Conservation (phyloP, 2,888 invertebrate genomes). For the Hyalella azteca region DNA sequence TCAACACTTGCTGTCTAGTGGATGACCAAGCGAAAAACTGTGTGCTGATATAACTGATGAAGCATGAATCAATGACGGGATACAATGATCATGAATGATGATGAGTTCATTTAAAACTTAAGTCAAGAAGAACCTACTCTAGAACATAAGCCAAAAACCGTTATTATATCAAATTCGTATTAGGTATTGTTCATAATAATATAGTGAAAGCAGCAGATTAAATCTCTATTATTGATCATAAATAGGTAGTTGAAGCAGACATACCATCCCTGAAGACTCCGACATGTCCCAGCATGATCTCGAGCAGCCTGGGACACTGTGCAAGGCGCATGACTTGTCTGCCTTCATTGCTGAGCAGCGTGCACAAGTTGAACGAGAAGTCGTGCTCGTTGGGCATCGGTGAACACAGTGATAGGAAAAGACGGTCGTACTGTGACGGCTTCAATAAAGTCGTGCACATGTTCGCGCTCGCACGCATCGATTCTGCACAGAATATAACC, state of each 20-base stretch:
- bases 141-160: no score
- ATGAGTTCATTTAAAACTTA: no score
- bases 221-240: no score
- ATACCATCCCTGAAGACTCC: constrained; percentile 89
- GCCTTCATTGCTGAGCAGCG: constrained; percentile 91
- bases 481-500: constrained; percentile 57
- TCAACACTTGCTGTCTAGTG: no score
- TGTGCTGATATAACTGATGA: no score
- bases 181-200: no score
- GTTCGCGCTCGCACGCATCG: constrained; percentile 56
- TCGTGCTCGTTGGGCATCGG: constrained; percentile 98
- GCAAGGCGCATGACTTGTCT: constrained; percentile 84
- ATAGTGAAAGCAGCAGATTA: no score
- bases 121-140: no score
- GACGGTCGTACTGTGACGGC: constrained; percentile 75
- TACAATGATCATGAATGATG: no score
- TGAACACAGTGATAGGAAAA: constrained; percentile 89
- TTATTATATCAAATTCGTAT: no score
- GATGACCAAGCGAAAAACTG: no score
- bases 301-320: constrained; percentile 84
- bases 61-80: no score
- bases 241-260: not conserved
- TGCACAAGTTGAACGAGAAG: constrained; percentile 96
- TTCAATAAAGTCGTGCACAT: constrained; percentile 56
- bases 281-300: constrained; percentile 89